Base-by-base conservation (phyloP, 2,888 invertebrate genomes). In the Brachyopa scutellaris region DNA sequence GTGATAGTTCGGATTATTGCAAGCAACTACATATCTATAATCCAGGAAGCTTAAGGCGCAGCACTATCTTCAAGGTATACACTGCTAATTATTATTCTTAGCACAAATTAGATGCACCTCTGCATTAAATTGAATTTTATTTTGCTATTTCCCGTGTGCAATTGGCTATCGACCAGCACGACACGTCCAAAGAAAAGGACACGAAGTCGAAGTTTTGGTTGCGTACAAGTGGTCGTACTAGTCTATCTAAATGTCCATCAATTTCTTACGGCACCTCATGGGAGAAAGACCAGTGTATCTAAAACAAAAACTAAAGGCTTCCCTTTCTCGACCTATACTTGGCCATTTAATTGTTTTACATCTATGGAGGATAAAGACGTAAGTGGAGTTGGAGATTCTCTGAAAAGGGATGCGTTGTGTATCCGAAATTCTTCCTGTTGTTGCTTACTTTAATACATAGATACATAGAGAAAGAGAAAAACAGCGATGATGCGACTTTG, bases 291-390 rank as follows among this genome's bases (percentile, higher is more conserved):
- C 11, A 40, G 38, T 38, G 19, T 26, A 13, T 26, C n/a, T 31
- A 29, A 53, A 72, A 33, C n/a, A n/a, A n/a, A n/a, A n/a, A n/a
- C n/a, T n/a, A n/a, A n/a, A n/a, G 40, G 21, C 47, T 23, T 61
- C 47, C 15, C 17, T 13, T n/a, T n/a, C 31, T 26, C 23, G 5
- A 47, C 15, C 76, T 53, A 40, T 51, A 55, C 73, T 57, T 67
- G 74, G 73, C 19, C 55, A 74, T 79, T 79, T 79, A 79, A 79
- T 79, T 79, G 79, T 79, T 79, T 79, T 67, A n/a, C 79, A 61
- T 73, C 55, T 73, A 67, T 62, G 79, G 73, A 55, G 73, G 67
- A 73, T 79, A 74, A 66, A 79, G 73, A 66, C 67, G 79, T 73
- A 73, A 57, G 61, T 69, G 61, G 66, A 59, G 42, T 38, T 61